Evolutionary conservation across 2,797 vertebrate genomes (phyloP), one percentile per base, ranked within the genome.

Genomic region (Phoebastria nigripes): DNA sequence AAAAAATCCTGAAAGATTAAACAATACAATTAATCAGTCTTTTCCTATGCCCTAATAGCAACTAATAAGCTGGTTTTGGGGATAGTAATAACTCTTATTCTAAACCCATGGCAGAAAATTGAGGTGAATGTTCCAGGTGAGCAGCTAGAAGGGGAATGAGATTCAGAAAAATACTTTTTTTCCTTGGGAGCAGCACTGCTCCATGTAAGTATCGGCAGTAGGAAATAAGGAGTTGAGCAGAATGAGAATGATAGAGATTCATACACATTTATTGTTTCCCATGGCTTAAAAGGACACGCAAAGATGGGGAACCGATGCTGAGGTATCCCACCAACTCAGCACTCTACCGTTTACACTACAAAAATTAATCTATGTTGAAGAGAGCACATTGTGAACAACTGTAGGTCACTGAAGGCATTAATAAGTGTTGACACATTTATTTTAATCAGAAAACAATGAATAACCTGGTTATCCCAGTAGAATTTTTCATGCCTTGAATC

Each of bases 181-280:
- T 25, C 9, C 33, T 39, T 82, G 18, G 29, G 9, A 81, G 18
- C 15, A 91, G 4, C 26, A 66, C 52, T 58, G 44, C 3, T 74
- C 31, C 16, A 16, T 24, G 2, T 39, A 71, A 70, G 12, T 66
- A 58, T 2, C 1, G 0, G 21, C 10, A 74, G 28, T 5, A 74
- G 35, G 58, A 91, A 92, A 78, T 35, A 84, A 42, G 12, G 15
- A 55, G 17, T 29, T 44, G n/a, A 80, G 7, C 15, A 77, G 20
- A 74, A 78, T 21, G 17, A 78, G 62, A 79, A 42, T 54, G 12
- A 10, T 63, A 52, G 17, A 41, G 9, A 59, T 63, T 85, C 10
- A 10, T 11, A 39, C 3, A 21, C 31, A 28, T 35, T 35, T 58
- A 24, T 10, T 35, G 25, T 66, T 78, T 90, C 25, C 21, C 25